These are phyloP conservation scores for Heliangelus exortis DNA, from an alignment of 2,797 vertebrate species.

Conservation along the genomic window DNA sequence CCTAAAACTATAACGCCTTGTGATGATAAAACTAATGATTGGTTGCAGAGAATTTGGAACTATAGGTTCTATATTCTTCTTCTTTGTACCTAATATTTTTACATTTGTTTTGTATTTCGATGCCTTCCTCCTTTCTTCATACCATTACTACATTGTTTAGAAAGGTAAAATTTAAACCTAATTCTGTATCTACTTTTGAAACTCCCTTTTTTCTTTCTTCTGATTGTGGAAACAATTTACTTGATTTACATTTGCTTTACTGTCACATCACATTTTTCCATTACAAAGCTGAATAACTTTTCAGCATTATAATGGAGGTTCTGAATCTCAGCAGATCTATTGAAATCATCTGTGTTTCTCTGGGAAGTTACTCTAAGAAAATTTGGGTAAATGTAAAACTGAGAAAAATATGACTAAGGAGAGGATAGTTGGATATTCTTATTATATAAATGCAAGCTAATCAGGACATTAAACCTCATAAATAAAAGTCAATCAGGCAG, in stretches of 20 bases:
- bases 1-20: background rate
- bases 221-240: background rate
- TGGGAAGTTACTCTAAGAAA: background rate
- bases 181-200: background rate
- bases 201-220: background rate
- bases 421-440: background rate
- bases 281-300: background rate
- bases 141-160: background rate
- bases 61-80: background rate
- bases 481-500: background rate
- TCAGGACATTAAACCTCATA: background rate
- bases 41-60: background rate
- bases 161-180: background rate
- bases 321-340: background rate
- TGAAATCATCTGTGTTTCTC: background rate
- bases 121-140: background rate
- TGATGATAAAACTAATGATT: background rate
- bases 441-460: background rate
- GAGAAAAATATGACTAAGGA: background rate
- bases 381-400: background rate
- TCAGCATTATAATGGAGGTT: background rate
- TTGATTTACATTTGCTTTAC: background rate
- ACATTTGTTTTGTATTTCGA: background rate
- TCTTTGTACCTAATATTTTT: background rate
- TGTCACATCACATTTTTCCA: background rate